Evolutionary conservation across 2,888 invertebrate species (phyloP).

Genomic region (Noctuana brunneofusca): DNA sequence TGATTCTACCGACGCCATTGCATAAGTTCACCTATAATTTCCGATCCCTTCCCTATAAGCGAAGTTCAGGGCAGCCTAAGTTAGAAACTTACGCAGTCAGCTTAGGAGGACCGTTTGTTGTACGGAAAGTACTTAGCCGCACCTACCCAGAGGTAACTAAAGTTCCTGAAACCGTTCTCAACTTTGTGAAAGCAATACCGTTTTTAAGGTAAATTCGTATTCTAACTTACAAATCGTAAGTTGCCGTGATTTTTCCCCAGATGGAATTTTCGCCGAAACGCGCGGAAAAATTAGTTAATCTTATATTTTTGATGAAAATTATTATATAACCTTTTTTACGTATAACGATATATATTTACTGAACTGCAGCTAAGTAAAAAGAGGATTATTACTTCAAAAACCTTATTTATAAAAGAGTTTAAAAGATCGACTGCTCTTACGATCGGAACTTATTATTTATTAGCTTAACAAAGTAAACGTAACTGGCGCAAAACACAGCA

Average conservation of each 20-base stretch:
- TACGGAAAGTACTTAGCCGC: constrained; percentile 28
- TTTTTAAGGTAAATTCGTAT: constrained; percentile 5
- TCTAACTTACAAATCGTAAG: neutral
- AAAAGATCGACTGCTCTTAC: too few relatives aligned
- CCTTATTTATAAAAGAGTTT: too few relatives aligned
- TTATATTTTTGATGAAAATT: neutral
- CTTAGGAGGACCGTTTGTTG: constrained; percentile 31
- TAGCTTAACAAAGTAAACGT: too few relatives aligned
- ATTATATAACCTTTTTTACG: too few relatives aligned
- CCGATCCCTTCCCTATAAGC: constrained; percentile 48
- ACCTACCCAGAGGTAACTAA: constrained; percentile 10
- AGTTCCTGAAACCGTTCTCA: constrained; percentile 7
- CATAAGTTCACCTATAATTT: constrained; percentile 61
- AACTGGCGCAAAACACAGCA: too few relatives aligned
- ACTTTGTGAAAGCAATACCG: neutral
- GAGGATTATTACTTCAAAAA: too few relatives aligned
- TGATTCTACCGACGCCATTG: constrained; percentile 47
- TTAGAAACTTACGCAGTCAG: constrained; percentile 32
- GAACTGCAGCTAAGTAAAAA: too few relatives aligned
- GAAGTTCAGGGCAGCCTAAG: constrained; percentile 39
- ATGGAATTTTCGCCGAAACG: neutral
- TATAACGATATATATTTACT: too few relatives aligned
- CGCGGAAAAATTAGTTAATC: neutral
- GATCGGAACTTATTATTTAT: too few relatives aligned
- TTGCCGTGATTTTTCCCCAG: neutral